Evolutionary conservation across 1,140 invertebrate species (phyloP).

Genomic region (Atopsyche davidsoni): DNA sequence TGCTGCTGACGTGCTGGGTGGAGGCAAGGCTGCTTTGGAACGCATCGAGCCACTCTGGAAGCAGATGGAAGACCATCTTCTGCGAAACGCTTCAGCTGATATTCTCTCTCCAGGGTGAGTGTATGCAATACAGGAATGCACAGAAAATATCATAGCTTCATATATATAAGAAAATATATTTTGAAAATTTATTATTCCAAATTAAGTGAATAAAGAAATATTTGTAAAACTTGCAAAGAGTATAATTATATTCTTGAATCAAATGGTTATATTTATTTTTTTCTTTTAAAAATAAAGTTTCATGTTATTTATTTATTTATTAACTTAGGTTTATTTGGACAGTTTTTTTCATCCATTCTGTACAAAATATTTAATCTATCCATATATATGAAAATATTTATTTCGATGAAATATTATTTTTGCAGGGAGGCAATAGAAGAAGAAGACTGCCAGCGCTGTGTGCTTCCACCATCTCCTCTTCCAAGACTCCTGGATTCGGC

Average conservation of each 20-base stretch:
- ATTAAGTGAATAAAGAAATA: too few species aligned
- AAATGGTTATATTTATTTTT: neutral
- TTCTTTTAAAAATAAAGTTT: neutral
- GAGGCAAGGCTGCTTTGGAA: conserved; percentile 21
- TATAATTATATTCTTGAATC: neutral
- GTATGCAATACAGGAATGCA: too few species aligned
- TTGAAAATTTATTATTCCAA: too few species aligned
- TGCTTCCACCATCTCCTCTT: conserved; percentile 22
- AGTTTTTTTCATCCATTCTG: neutral
- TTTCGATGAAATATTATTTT: too few species aligned
- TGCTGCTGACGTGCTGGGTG: conserved; percentile 24
- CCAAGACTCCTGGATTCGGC: conserved; percentile 23
- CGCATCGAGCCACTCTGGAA: conserved; percentile 27
- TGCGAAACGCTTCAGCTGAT: conserved; percentile 27
- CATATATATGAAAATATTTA: too few species aligned
- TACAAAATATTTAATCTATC: conserved; percentile 2
- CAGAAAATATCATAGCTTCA: too few species aligned
- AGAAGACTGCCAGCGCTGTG: conserved; percentile 14
- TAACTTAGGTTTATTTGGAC: neutral
- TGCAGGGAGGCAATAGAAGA: conserved; percentile 18
- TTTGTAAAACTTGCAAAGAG: too few species aligned
- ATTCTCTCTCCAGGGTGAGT: conserved; percentile 20
- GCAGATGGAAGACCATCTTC: conserved; percentile 24
- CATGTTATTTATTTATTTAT: neutral
- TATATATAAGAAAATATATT: too few species aligned